Base-by-base conservation (phyloP, 1,140 invertebrate genomes). In the Nylanderia fulva region DNA sequence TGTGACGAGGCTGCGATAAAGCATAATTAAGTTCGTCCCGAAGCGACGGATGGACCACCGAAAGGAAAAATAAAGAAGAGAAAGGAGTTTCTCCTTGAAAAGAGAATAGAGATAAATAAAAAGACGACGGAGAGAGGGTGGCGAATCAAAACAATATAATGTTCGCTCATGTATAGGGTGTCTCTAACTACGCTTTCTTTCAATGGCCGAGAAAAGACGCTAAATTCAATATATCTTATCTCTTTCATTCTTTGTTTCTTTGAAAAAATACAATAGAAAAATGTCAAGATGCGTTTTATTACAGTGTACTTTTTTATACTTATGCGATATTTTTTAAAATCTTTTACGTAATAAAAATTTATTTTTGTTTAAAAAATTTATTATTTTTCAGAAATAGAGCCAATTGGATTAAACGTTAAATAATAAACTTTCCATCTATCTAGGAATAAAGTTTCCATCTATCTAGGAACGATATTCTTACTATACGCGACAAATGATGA, bases 1-100 rank as follows among this genome's bases (percentile, higher is more conserved):
- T 89, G 87, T 85, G 90, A 92, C 89, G 91, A 91, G 84, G 82
- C 86, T 48, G 91, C 87, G 91, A 91, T 93, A 92, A 93, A 93
- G 90, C 91, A 92, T 92, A 93, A 93, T 93, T 93, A 92, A 93
- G 90, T 89, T 87, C 68, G 83, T 84, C 82, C 42, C 66, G 71
- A 39, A 64, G 61, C 75, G 86, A 72, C 83, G 88, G 86, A 90
- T 76, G 87, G 56, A 71, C 71, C 54, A 69, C 60, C 69, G 54
- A 86, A 84, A 68, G 80, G 77, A 79, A 63, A 68, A 79, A 79
- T 63, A 39, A 82, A 68, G 52, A 45, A 72, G 36, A 72, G 7
- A 24, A 45, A 82, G 24, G 52, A 82, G 66, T n/a, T 82, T 58
- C 15, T 48, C 27, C 77, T 71, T 54, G 36, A 71, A 27, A 33